Evolutionary conservation across 2,113 vertebrate genomes (phyloP), one percentile per base, ranked within the genome.

Genomic region (Dasyornis broadbenti): DNA sequence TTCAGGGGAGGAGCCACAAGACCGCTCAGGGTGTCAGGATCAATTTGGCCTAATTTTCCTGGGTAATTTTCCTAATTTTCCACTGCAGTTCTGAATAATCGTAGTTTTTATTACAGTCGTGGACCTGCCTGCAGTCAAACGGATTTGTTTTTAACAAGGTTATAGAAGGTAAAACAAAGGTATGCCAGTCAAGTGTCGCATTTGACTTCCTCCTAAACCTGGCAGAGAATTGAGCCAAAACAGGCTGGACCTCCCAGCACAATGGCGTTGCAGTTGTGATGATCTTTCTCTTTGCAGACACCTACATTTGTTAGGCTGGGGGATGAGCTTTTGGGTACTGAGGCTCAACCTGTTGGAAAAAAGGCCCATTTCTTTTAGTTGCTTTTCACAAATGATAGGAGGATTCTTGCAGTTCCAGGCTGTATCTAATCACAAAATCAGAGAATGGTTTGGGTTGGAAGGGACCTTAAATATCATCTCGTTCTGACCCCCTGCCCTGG

Each of bases 21-120:
- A 66, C 4, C 27, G 28, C 9, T 65, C 42, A 47, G 3, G 2
- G 0, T 50, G 10, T 26, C 3, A 2, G 40, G 30, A 42, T 31
- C 59, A 75, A 70, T 39, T 30, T 18, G 39, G 24, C 4, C 19
- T 42, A 4, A 20, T 22, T 69, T 7, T 37, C 22, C 52, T 22
- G 75, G 14, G 11, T 37, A 45, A 61, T n/a, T n/a, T n/a, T n/a
- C n/a, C n/a, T n/a, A n/a, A 40, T 40, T 40, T 40, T 40, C 22
- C n/a, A 64, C 8, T 13, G 47, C 11, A 22, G 19, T 44, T 52
- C 16, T 63, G 60, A 86, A 42, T 9, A 18, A 15, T 7, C 31
- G 13, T 6, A 59, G 16, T 15, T 49, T 90, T 83, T 60, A 21
- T 49, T 44, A 7, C 35, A 44, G 23, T 4, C 14, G 3, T 20